Evolutionary conservation across 2,797 vertebrate species (phyloP).

Genomic region (Sardinella longiceps): DNA sequence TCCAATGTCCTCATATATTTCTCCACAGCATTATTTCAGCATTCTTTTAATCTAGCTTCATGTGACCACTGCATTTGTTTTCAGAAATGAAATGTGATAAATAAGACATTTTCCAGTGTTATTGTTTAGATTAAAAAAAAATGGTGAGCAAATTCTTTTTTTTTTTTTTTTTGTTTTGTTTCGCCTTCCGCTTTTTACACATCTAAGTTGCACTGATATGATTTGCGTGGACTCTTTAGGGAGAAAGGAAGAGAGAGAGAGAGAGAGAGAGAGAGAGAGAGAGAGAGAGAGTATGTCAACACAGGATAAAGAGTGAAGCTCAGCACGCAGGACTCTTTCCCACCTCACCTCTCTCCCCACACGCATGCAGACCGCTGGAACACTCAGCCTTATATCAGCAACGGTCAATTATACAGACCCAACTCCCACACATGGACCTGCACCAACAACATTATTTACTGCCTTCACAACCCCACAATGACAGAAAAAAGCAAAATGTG

Average conservation of each 20-base stretch:
- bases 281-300: constrained; percentile 11
- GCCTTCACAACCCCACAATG: background rate
- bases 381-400: constrained; percentile 34
- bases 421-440: constrained; percentile 35
- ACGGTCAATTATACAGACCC: constrained; percentile 44
- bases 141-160: background rate
- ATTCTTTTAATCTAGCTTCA: background rate
- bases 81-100: background rate
- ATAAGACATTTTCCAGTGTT: background rate
- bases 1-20: background rate
- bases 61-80: background rate
- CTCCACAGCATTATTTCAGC: background rate
- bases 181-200: background rate
- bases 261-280: background rate
- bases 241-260: background rate
- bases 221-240: background rate
- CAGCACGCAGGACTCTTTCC: background rate
- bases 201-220: background rate
- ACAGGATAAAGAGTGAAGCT: constrained; percentile 4
- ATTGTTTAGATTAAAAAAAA: no score
- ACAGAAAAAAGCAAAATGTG: background rate
- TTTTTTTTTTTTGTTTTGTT: background rate
- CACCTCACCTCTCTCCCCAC: constrained; percentile 15
- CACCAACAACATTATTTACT: constrained; percentile 23
- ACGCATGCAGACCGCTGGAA: background rate